Conservation (phyloP, 2,113 vertebrate genomes). For the Ceyx margarethae region DNA sequence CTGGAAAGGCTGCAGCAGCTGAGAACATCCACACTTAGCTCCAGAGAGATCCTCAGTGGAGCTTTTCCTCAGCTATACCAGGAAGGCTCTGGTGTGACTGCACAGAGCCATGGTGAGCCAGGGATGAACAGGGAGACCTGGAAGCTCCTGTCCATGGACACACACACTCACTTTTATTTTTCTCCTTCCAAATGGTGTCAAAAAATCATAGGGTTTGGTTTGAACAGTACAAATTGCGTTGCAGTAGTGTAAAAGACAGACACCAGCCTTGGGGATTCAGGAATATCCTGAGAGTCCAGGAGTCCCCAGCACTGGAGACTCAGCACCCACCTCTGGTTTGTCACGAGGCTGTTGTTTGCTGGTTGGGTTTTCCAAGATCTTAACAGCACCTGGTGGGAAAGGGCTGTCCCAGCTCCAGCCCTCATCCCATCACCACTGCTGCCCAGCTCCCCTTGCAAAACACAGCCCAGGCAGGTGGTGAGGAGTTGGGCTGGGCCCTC, state of each 20-base stretch:
- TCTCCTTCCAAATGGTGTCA: not conserved
- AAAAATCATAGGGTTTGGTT: not conserved
- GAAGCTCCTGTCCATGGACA: not conserved
- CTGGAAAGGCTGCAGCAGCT: not conserved
- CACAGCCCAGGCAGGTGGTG: not conserved
- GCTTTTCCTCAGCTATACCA: not conserved
- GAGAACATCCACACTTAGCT: not conserved
- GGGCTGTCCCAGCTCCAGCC: not conserved
- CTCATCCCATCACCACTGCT: not conserved
- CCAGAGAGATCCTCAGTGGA: not conserved
- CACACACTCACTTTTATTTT: not conserved
- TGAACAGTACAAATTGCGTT: not conserved
- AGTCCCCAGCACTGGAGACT: not conserved
- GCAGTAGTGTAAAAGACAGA: not conserved
- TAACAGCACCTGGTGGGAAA: not conserved
- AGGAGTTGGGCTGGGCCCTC: not conserved
- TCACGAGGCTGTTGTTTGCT: not conserved
- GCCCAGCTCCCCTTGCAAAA: not conserved
- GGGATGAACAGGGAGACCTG: not conserved
- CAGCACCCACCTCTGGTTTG: not conserved
- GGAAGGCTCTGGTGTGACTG: not conserved
- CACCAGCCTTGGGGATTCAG: not conserved
- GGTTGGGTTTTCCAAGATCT: not conserved
- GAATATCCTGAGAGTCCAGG: not conserved
- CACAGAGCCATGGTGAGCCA: not conserved